Base-by-base conservation (phyloP, 2,888 invertebrate genomes). In the Athalia circularis region DNA sequence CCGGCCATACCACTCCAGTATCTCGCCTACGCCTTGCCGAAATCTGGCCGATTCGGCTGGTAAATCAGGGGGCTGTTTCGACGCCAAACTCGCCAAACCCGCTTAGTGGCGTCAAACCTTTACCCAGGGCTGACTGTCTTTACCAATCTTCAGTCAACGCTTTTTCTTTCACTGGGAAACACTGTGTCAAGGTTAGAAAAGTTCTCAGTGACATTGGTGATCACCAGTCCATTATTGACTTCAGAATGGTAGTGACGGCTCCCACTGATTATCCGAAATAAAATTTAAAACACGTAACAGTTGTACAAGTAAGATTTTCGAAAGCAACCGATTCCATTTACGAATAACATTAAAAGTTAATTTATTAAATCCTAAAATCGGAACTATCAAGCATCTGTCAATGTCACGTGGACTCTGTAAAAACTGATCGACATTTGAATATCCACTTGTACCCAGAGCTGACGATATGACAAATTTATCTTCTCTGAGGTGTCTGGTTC, bases 401-500 rank as follows among this genome's bases (percentile, higher is more conserved):
- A 65, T 13, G n/a, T 48, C 48, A 65, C 13, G 65, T 15, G 65
- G 48, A 48, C 15, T 65, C 5, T 0, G 47, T 3, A 48, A 4
- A 13, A 1, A n/a, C n/a, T 45, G 64, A 48, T 65, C 48, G 65
- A 65, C 65, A 65, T 65, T 29, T 65, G 65, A 47, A 43, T 47
- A 65, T 29, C 47, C 48, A n/a, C 8, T 5, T 6, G 64, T 65
- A 13, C 65, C 5, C 13, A 29, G 54, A 54, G 4, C 8, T 11
- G 54, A n/a, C n/a, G 54, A 54, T 54, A 54, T n/a, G n/a, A 47
- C 75, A n/a, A 75, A 75, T 50, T 52, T 75, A 48, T 62, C 75
- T 9, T 43, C 62, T 61, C 50, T 62, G 3, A 75, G 48, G 29
- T 64, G 48, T 50, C 52, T 75, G 0, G 4, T 75, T 11, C 52